Base-by-base conservation (phyloP, 2,888 invertebrate species). In the Mongoloraphidia duomilia region DNA sequence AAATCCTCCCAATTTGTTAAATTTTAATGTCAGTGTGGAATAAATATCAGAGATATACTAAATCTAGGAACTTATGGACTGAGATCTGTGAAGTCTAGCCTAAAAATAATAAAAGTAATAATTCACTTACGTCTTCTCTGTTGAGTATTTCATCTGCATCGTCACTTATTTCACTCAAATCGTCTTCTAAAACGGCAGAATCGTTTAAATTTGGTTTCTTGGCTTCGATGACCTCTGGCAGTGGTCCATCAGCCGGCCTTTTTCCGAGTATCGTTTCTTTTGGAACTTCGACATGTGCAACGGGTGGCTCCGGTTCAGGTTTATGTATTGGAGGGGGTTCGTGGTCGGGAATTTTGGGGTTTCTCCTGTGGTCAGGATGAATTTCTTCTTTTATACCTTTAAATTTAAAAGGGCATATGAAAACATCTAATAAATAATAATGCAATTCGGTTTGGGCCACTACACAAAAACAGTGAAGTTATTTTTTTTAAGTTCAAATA, bases 81-180 rank as follows among this genome's bases (percentile, higher is more conserved):
- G 39, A 13, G 39, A 39, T 12, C 39, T 5, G 46, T 13, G 46
- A 13, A 17, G 11, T 46, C 12, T 45, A 41, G 9, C 36, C 49
- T 37, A 34, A 36, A 12, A 12, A 44, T 17, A 34, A 11, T 37
- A 60, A 59, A 14, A 42, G 26, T 33, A n/a, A 26, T 14, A 42
- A 49, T 64, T 63, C 41, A 56, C 60, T 60, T 60, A 69, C 46
- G 64, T 88, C 87, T 59, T 82, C 84, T 67, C 83, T 79, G 55
- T 88, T 84, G 5, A 89, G 73, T 60, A 90, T 88, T 59, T 90
- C 90, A 65, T 89, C 89, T 47, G 88, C 87, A 65, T 89, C 89
- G 59, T 89, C 89, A 62, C 89, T 89, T 52, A 90, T 88, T 67
- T 90, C 90, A 65, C 89, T 90, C 11, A 90, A 75, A 63, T 87